phyloP scores from a whole-genome alignment of 2,888 invertebrate genomes.

The Machimus rusticus region DNA sequence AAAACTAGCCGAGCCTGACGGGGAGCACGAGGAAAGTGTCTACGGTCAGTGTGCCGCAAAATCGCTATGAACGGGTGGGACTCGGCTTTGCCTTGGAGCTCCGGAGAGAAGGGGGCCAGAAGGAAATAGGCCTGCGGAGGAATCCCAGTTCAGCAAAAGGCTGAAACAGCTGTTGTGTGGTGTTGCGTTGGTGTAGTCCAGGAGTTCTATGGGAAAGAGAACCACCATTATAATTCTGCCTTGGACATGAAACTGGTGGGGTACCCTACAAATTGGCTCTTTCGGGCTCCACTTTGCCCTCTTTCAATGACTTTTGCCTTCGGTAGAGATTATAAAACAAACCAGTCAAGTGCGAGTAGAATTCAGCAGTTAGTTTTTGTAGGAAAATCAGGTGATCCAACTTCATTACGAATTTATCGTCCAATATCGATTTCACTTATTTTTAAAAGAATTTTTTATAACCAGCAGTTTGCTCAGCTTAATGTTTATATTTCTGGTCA shows the following conservation, averaged over 20 bases:
- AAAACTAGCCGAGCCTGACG: not conserved
- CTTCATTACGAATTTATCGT: no score
- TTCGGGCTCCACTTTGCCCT: no score
- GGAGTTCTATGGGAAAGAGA: not conserved
- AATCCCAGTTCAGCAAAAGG: not conserved
- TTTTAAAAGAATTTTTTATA: not conserved
- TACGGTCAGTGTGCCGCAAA: not conserved
- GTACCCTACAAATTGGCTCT: no score
- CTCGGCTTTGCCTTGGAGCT: not conserved
- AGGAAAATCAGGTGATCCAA: no score
- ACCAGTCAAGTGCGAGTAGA: no score
- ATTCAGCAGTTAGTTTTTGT: no score
- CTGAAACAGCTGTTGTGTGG: not conserved
- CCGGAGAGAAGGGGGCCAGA: not conserved
- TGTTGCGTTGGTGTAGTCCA: not conserved
- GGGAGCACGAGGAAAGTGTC: not conserved
- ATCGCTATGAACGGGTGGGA: not conserved
- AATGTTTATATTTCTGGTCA: not conserved
- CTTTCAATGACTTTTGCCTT: no score
- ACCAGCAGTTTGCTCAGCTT: not conserved
- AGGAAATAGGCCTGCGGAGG: not conserved
- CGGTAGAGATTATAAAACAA: no score
- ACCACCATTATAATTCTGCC: not conserved
- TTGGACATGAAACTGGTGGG: no score
- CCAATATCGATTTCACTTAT: no score